Evolutionary conservation across 2,113 vertebrate genomes (phyloP).

Genomic region (Podiceps cristatus): DNA sequence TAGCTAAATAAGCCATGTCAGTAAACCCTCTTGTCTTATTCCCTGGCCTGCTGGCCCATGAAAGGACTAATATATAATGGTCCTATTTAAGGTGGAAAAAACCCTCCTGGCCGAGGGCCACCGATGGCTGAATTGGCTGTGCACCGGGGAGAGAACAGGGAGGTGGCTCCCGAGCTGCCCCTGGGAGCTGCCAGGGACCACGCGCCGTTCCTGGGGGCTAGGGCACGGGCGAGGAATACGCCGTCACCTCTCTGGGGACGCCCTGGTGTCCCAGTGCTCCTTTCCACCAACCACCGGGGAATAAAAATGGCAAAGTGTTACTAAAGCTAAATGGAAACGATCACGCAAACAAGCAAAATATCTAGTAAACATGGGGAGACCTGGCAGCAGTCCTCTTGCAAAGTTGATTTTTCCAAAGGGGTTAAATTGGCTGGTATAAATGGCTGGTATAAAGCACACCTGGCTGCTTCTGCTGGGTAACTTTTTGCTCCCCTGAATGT

Average conservation of each 20-base stretch:
- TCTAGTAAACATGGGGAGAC: not conserved
- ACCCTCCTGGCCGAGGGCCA: constrained; percentile 29
- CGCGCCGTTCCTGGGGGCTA: accelerated
- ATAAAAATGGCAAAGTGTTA: not conserved
- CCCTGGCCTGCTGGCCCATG: constrained; percentile 25
- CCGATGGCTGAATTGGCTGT: not conserved
- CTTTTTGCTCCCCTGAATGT: not conserved
- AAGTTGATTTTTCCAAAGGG: not conserved
- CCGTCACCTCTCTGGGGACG: not conserved
- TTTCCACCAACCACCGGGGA: not conserved
- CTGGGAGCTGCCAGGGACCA: not conserved
- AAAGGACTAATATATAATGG: constrained; percentile 44
- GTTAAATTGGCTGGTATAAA: not conserved
- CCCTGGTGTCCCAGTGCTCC: not conserved
- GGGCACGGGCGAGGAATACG: not conserved
- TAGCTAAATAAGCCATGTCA: constrained; percentile 63
- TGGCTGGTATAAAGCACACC: not conserved
- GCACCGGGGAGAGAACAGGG: not conserved
- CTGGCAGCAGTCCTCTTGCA: not conserved
- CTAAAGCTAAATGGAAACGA: not conserved
- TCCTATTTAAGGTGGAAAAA: constrained; percentile 54
- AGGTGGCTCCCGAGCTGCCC: not conserved
- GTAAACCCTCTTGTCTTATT: constrained; percentile 53
- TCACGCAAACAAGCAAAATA: not conserved
- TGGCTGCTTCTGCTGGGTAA: not conserved